These are phyloP conservation scores for Chrysochloris asiatica DNA, from an alignment of 2,113 vertebrate genomes.

Conservation along the genomic window DNA sequence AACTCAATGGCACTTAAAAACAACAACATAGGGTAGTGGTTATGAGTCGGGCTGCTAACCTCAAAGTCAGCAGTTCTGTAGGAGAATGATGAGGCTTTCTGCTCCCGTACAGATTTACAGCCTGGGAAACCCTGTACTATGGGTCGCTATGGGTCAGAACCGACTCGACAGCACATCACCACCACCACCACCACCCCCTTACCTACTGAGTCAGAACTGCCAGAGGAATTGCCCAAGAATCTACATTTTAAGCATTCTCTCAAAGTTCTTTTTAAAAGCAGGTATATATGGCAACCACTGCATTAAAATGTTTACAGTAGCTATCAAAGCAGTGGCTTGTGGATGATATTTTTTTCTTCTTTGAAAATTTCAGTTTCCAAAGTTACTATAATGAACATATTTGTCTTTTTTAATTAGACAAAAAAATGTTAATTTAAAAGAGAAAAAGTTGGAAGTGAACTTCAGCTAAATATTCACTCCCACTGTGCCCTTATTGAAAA, in stretches of 20 bases:
- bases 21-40: no score
- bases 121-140: no score
- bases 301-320: neutral
- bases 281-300: neutral
- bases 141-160: no score
- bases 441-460: neutral
- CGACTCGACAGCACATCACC: no score
- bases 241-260: neutral
- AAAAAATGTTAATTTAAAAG: conserved; percentile 33
- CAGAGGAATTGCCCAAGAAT: neutral
- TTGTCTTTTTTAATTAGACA: conserved; percentile 17
- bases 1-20: no score
- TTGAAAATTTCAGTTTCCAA: conserved; percentile 13
- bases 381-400: neutral
- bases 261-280: neutral
- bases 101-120: no score
- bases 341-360: neutral
- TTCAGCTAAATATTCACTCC: neutral
- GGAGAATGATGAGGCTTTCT: no score
- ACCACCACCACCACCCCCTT: no score
- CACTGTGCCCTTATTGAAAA: neutral
- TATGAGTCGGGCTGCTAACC: no score
- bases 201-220: neutral
- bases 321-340: neutral
- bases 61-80: no score